These are phyloP conservation scores for Osmerus eperlanus DNA, from an alignment of 2,113 vertebrate genomes.

Conservation along the genomic window DNA sequence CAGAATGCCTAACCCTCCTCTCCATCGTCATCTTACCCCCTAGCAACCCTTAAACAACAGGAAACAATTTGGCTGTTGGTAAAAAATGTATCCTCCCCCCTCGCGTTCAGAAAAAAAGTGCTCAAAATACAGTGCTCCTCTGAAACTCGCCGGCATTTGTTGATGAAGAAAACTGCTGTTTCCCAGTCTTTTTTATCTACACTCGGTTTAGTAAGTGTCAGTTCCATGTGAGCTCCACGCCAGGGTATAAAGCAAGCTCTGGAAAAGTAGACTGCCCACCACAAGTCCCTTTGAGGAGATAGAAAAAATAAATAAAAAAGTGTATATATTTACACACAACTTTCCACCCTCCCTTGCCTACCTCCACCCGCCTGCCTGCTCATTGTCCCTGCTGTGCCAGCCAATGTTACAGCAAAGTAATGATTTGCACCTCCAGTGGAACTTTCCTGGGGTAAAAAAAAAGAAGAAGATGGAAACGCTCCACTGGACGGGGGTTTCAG, in stretches of 20 bases:
- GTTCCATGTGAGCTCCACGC: slow-evolving; percentile 55
- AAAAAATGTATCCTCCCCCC: neutral
- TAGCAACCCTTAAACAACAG: slow-evolving; percentile 56
- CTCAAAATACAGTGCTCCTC: slow-evolving; percentile 8
- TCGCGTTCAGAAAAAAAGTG: slow-evolving; percentile 36
- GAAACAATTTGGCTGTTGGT: slow-evolving; percentile 45
- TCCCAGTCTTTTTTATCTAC: slow-evolving; percentile 33
- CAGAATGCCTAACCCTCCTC: neutral
- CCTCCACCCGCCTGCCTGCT: slow-evolving; percentile 29
- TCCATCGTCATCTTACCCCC: slow-evolving; percentile 61
- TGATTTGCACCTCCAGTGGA: slow-evolving; percentile 63
- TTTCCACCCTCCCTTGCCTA: slow-evolving; percentile 53
- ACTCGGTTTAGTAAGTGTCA: slow-evolving; percentile 40
- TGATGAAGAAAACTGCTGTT: slow-evolving; percentile 35
- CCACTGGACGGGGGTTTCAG: slow-evolving; percentile 7
- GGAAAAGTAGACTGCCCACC: slow-evolving; percentile 51
- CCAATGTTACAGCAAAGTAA: slow-evolving; percentile 39
- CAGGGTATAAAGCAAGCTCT: slow-evolving; percentile 35
- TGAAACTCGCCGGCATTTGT: slow-evolving; percentile 23
- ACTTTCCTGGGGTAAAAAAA: slow-evolving; percentile 62
- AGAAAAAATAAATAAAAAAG: slow-evolving; percentile 33
- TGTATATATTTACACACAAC: slow-evolving; percentile 53
- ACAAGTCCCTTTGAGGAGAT: slow-evolving; percentile 44
- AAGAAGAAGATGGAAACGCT: slow-evolving; percentile 29
- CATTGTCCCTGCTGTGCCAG: slow-evolving; percentile 39